Conservation (phyloP, 2,888 invertebrate species). For the Epirrita christyi region DNA sequence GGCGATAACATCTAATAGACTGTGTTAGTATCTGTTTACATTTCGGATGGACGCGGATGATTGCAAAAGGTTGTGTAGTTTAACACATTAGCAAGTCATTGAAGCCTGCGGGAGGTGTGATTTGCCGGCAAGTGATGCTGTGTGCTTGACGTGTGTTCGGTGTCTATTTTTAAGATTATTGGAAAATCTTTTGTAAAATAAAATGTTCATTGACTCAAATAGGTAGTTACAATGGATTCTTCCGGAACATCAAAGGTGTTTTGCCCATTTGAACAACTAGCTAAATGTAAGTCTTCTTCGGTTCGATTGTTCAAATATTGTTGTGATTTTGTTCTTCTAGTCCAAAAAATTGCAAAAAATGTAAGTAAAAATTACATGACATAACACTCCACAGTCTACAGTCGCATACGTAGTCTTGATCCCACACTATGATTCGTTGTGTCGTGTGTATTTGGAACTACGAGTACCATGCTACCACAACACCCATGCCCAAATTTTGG, state of each 20-base stretch:
- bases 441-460: too few relatives aligned
- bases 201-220: neutral
- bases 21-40: neutral
- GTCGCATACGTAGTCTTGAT: too few relatives aligned
- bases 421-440: too few relatives aligned
- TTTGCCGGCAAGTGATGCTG: neutral
- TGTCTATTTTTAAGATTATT: neutral
- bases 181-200: neutral
- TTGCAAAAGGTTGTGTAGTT: neutral
- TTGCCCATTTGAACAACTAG: neutral
- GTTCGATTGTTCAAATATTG: too few relatives aligned
- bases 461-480: too few relatives aligned
- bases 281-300: neutral
- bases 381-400: too few relatives aligned
- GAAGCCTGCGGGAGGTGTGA: neutral
- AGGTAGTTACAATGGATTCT: neutral
- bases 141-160: neutral
- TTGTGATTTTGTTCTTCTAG: too few relatives aligned
- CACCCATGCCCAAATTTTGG: too few relatives aligned
- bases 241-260: neutral
- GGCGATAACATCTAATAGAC: neutral
- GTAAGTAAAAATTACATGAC: too few relatives aligned
- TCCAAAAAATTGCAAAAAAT: too few relatives aligned
- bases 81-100: neutral
- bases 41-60: neutral